Percentiles rank a stretch among this genome's conserved stretches.
phyloP scores from a whole-genome alignment of 2,113 vertebrate species.

The Ariopsis seemanni region DNA sequence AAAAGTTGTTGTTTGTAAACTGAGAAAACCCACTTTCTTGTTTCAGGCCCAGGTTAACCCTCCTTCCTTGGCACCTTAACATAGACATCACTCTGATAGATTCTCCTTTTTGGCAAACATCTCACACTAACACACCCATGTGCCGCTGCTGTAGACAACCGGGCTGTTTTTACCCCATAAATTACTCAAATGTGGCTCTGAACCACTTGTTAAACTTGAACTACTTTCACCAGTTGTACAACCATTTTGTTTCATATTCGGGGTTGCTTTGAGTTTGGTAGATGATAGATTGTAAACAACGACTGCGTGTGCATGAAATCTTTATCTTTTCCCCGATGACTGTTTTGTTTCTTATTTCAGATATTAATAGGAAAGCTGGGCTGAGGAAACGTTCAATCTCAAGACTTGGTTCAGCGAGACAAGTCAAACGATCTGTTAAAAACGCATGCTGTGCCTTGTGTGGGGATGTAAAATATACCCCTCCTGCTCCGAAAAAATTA shows the following conservation, averaged over 20 bases:
- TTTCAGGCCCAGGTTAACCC: neutral
- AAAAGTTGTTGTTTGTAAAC: neutral
- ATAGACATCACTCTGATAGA: neutral
- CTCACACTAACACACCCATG: neutral
- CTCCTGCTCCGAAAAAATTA: constrained; percentile 34
- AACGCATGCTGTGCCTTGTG: constrained; percentile 50
- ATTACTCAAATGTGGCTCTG: neutral
- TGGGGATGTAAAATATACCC: constrained; percentile 46
- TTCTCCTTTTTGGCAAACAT: neutral
- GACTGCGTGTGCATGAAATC: neutral
- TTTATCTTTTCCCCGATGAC: constrained; percentile 25
- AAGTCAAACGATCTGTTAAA: constrained; percentile 47
- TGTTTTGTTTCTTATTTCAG: constrained; percentile 48
- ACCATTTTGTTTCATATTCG: neutral
- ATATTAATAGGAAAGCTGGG: constrained; percentile 38
- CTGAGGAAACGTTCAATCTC: constrained; percentile 32
- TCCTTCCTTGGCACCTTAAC: neutral
- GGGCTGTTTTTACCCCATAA: neutral
- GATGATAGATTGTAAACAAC: neutral
- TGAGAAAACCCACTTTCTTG: neutral
- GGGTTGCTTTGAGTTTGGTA: neutral
- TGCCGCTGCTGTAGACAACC: neutral
- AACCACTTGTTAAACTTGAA: neutral
- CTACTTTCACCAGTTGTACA: neutral
- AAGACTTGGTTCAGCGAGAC: constrained; percentile 36